phyloP scores from a whole-genome alignment of 2,113 vertebrate species.

The Triplophysa dalaica region DNA sequence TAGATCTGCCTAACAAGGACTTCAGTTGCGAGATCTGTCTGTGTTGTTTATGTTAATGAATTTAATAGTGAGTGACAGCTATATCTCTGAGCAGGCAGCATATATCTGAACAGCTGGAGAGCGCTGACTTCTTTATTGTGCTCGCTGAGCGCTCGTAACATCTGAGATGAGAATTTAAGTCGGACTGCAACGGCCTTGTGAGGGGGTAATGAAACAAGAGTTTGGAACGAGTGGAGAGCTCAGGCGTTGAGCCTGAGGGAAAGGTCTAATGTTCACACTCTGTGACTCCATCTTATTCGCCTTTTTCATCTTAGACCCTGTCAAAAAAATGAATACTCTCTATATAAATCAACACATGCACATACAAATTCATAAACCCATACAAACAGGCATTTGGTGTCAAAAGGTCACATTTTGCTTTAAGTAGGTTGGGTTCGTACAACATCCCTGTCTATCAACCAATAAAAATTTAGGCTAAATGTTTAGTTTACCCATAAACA shows the following conservation, averaged over 20 bases:
- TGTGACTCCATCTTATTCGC: not conserved
- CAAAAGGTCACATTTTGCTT: not conserved
- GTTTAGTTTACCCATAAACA: no score
- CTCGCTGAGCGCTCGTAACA: not conserved
- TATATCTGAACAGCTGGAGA: conserved; percentile 4
- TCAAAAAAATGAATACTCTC: not conserved
- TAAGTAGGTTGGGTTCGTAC: no score
- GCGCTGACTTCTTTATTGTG: not conserved
- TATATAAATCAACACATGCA: not conserved
- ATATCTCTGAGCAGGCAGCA: not conserved
- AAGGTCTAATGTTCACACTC: conserved; percentile 2
- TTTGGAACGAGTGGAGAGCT: not conserved
- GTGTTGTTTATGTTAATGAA: conserved; percentile 19
- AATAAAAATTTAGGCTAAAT: not conserved
- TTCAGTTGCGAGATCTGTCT: not conserved
- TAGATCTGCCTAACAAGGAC: not conserved
- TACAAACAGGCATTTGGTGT: not conserved
- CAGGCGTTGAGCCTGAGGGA: conserved; percentile 6
- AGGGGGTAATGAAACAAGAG: conserved; percentile 33
- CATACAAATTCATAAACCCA: not conserved
- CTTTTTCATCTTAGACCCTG: not conserved
- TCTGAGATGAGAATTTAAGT: not conserved
- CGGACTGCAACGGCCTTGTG: not conserved
- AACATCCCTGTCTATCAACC: not conserved
- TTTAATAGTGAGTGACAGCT: not conserved